phyloP scores from a whole-genome alignment of 1,140 invertebrate species.

The Caenorhabditis latens region DNA sequence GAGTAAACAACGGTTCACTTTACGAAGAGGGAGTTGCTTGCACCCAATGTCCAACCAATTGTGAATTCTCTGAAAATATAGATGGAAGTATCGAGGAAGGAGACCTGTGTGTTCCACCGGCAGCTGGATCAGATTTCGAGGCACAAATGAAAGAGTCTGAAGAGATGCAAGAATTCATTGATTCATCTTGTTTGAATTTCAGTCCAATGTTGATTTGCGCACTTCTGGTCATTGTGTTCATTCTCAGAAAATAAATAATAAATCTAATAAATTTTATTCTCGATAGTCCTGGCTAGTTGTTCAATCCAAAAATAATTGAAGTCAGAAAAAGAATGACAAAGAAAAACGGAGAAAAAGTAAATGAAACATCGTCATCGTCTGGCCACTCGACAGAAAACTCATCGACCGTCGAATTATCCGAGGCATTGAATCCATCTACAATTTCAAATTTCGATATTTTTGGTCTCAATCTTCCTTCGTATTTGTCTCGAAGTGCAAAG shows the following conservation, averaged over 20 bases:
- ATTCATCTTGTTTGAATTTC: too few relatives aligned
- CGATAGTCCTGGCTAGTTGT: too few relatives aligned
- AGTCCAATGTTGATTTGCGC: too few relatives aligned
- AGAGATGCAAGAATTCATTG: not conserved
- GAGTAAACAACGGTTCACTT: not conserved
- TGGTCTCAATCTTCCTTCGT: not conserved
- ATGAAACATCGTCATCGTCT: not conserved
- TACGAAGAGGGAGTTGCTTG: not conserved
- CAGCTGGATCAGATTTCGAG: not conserved
- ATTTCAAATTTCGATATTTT: not conserved
- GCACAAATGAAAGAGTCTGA: not conserved
- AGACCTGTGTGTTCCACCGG: not conserved
- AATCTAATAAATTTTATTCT: too few relatives aligned
- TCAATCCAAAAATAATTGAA: too few relatives aligned
- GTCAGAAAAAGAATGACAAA: too few relatives aligned
- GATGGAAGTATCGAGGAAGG: not conserved
- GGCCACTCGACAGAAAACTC: constrained; percentile 1
- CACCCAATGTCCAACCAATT: not conserved
- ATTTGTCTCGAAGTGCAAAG: constrained; percentile 1
- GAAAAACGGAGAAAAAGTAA: not conserved
- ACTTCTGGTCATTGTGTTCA: too few relatives aligned
- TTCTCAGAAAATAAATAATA: too few relatives aligned
- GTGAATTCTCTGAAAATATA: not conserved
- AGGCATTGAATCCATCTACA: not conserved
- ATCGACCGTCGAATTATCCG: not conserved